phyloP scores from a whole-genome alignment of 1,140 invertebrate species.

The Drosophila santomea region DNA sequence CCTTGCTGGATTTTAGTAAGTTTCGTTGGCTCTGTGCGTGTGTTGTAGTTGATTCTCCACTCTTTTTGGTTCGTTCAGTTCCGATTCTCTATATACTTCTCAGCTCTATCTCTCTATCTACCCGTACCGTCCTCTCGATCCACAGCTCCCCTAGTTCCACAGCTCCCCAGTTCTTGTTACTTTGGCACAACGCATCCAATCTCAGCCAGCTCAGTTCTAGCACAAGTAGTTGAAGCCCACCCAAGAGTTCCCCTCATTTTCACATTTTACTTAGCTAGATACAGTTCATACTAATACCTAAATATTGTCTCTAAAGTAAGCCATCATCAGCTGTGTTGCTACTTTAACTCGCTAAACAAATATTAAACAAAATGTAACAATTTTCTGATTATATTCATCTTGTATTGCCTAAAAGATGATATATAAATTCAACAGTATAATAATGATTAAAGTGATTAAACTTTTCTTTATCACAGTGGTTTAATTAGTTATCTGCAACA shows the following conservation, averaged over 20 bases:
- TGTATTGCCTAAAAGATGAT: too few relatives aligned
- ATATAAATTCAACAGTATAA: too few relatives aligned
- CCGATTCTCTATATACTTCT: neutral
- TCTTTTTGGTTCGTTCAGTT: conserved; percentile 25
- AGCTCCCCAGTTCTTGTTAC: conserved; percentile 19
- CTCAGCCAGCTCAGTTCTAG: conserved; percentile 19
- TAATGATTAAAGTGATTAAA: too few relatives aligned
- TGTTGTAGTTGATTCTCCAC: conserved; percentile 59
- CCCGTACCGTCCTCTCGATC: conserved; percentile 10
- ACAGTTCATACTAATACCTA: conserved; percentile 19
- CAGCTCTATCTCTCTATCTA: conserved; percentile 4
- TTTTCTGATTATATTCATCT: too few relatives aligned
- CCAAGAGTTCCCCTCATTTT: conserved; percentile 18
- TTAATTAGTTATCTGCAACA: conserved; percentile 2
- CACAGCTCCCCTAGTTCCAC: conserved; percentile 9
- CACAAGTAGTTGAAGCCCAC: conserved; percentile 35
- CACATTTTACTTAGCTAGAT: conserved; percentile 34
- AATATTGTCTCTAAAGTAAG: conserved; percentile 5
- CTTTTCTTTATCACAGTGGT: too few relatives aligned
- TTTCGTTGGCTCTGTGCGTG: conserved; percentile 74
- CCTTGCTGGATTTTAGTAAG: conserved; percentile 82
- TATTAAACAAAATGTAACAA: neutral
- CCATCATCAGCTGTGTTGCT: conserved; percentile 6
- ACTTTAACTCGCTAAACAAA: too few relatives aligned
- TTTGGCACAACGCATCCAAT: conserved; percentile 39